A percentile compares a stretch with the other conserved stretches of the same genome.
phyloP scores from a whole-genome alignment of 92 coral and sea anemone genomes.

The Phenganax marumi region DNA sequence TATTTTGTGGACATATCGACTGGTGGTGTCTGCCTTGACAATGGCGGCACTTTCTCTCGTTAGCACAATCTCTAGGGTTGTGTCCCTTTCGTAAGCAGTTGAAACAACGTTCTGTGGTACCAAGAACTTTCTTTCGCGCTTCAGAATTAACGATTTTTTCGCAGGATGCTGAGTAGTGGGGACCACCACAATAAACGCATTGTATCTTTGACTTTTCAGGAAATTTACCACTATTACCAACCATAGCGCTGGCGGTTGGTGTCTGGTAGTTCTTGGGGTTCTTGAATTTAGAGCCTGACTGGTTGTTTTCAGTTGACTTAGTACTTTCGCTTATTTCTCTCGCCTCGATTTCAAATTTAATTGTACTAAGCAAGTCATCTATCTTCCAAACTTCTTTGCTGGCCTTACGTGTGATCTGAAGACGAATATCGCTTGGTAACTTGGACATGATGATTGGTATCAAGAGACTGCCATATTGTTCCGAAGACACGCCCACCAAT shows the following conservation, averaged over 20 bases:
- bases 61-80: constrained; percentile 23
- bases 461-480: constrained; percentile 1
- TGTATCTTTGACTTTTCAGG: neutral
- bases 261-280: neutral
- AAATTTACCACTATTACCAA: neutral
- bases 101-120: constrained; percentile 26
- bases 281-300: neutral
- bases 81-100: constrained; percentile 31
- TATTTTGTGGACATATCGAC: constrained; percentile 37
- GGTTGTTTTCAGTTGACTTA: constrained; percentile 4
- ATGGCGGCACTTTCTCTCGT: constrained; percentile 26
- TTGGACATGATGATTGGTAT: constrained; percentile 3
- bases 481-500: neutral
- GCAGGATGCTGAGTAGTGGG: constrained; percentile 48
- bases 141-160: constrained; percentile 13
- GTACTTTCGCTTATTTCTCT: constrained; percentile 24
- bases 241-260: neutral
- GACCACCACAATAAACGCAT: constrained; percentile 16
- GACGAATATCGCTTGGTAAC: neutral
- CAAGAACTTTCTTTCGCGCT: constrained; percentile 19
- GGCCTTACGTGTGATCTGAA: neutral
- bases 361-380: constrained; percentile 25
- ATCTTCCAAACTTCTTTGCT: constrained; percentile 28
- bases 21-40: constrained; percentile 45
- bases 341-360: constrained; percentile 30